Evolutionary conservation across 2,888 invertebrate species (phyloP).

Genomic region (Megamerina dolium): DNA sequence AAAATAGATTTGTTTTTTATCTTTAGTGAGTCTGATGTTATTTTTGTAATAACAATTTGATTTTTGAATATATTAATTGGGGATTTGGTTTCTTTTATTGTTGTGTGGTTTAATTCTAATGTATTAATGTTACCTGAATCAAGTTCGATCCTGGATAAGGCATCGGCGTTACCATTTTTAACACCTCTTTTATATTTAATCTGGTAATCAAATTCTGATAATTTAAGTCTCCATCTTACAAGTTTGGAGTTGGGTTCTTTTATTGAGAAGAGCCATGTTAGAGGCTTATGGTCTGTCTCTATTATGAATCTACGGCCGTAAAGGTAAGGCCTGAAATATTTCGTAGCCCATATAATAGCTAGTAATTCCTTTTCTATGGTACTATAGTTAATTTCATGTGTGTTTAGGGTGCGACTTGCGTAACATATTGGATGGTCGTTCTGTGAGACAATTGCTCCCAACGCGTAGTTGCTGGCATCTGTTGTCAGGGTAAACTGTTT

Average conservation of each 20-base stretch:
- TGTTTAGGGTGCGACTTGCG: too few species aligned
- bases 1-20: background rate
- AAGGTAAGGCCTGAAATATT: slow-evolving; percentile 13
- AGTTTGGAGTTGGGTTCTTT: too few species aligned
- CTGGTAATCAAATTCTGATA: slow-evolving; percentile 14
- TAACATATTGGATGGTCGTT: slow-evolving; percentile 10
- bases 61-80: too few species aligned
- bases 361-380: slow-evolving; percentile 14
- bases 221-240: too few species aligned
- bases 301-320: slow-evolving; percentile 10
- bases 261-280: too few species aligned
- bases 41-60: background rate
- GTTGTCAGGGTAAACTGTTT: slow-evolving; percentile 19
- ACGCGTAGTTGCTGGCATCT: slow-evolving; percentile 16
- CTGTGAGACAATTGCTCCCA: slow-evolving; percentile 17
- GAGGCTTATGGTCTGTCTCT: too few species aligned
- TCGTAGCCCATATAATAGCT: too few species aligned
- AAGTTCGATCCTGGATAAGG: too few species aligned
- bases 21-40: background rate
- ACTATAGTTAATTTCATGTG: slow-evolving; percentile 13
- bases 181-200: slow-evolving; percentile 10
- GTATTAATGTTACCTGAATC: too few species aligned
- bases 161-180: too few species aligned
- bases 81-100: slow-evolving; percentile 4
- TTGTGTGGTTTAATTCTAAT: slow-evolving; percentile 7